Evolutionary conservation across 1,140 invertebrate species (phyloP).

Genomic region (Drosophila rufa): DNA sequence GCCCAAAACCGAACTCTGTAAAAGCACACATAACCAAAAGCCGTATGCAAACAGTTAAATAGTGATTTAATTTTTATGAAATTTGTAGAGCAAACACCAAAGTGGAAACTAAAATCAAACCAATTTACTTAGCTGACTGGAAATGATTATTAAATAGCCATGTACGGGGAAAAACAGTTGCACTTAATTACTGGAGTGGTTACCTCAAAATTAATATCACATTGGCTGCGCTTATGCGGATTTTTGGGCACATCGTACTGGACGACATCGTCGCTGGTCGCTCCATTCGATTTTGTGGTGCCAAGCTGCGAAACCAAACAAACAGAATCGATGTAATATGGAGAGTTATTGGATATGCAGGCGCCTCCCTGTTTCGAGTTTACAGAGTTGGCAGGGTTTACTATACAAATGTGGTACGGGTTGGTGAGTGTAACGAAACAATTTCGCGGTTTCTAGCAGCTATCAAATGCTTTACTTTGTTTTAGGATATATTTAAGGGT

Average conservation of each 20-base stretch:
- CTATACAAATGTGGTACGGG: neutral
- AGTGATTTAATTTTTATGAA: conserved; percentile 14
- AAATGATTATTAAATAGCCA: conserved; percentile 33
- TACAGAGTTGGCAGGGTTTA: neutral
- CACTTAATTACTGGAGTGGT: conserved; percentile 55
- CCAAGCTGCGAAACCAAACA: conserved; percentile 50
- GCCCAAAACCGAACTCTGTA: conserved; percentile 77
- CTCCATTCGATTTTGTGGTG: conserved; percentile 34
- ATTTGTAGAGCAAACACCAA: conserved; percentile 1
- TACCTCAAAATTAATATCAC: conserved; percentile 82
- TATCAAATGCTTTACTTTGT: neutral
- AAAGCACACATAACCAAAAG: conserved; percentile 15
- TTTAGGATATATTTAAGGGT: neutral
- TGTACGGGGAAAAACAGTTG: conserved; percentile 15
- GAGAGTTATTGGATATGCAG: neutral
- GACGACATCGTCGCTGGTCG: conserved; percentile 52
- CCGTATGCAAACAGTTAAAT: conserved; percentile 16
- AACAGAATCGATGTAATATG: conserved; percentile 10
- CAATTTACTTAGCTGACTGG: conserved; percentile 29
- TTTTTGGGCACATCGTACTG: conserved; percentile 79
- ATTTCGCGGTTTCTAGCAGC: neutral
- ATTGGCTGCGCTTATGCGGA: conserved; percentile 69
- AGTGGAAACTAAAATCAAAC: conserved; percentile 28
- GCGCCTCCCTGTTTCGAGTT: neutral
- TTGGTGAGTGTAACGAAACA: neutral